Evolutionary conservation across 2,113 vertebrate genomes (phyloP), one percentile per base, ranked within the genome.

Genomic region (Malurus melanocephalus): DNA sequence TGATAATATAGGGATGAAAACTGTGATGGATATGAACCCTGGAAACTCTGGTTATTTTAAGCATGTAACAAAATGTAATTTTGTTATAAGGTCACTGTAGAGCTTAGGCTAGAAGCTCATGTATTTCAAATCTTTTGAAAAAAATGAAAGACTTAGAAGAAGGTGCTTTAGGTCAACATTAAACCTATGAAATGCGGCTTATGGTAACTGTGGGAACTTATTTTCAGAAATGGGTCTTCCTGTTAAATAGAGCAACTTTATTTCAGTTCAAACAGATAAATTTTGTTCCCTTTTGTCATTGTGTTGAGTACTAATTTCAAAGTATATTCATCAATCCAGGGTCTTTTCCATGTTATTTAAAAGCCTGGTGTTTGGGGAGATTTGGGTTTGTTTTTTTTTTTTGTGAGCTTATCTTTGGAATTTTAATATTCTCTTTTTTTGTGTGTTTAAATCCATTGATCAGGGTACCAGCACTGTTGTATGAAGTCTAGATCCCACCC

Each of bases 151-250:
- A 69, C 74, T 61, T 62, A 60, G 38, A 76, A 75, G 57, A 66
- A 80, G 33, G 71, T 90, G 59, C 24, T 76, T 88, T 76, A 72
- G 78, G 88, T 86, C 80, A 89, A 27, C 15, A 13, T 79, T 57
- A 78, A 88, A 86, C 10, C 46, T 86, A 32, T 90, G 66, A 79
- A 90, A 88, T 1, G 8, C 27, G 76, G 42, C 55, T 93, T 80
- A 72, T 60, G 48, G 56, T 91, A 88, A 48, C 87, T 93, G 69
- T 82, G 56, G 72, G 78, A 93, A 80, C 60, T 77, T 49, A 49
- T 26, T 87, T 92, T 88, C 52, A 80, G 82, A 87, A 91, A 64
- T 46, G 74, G 46, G 14, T 85, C 40, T 93, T 13, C 4, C 17
- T 89, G 0, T 87, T 90, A 82, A 76, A 59, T 15, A 45, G 19